These are phyloP conservation scores for Silurus meridionalis DNA, from an alignment of 2,113 vertebrate genomes.

Conservation along the genomic window DNA sequence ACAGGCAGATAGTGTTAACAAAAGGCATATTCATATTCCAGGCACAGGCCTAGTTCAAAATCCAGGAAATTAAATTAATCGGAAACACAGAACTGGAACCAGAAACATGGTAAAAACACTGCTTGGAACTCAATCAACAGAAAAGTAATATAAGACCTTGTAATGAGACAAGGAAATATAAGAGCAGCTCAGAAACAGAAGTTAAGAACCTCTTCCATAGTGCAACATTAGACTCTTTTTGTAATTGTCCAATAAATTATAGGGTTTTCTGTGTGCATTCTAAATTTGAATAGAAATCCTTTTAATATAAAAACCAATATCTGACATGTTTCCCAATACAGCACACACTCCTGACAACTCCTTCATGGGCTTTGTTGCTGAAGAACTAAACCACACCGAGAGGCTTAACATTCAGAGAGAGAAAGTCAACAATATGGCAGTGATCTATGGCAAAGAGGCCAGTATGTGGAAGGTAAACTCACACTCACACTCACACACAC, in stretches of 20 bases:
- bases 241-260: background rate
- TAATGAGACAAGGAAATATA: background rate
- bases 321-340: constrained; percentile 56
- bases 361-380: constrained; percentile 97
- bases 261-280: background rate
- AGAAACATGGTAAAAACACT: background rate
- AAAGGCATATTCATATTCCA: no score
- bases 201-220: background rate
- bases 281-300: background rate
- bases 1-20: no score
- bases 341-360: constrained; percentile 98
- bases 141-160: background rate
- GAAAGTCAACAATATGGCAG: constrained; percentile 92
- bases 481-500: background rate
- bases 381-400: constrained; percentile 90
- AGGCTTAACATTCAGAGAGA: constrained; percentile 77
- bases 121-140: background rate
- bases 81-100: background rate
- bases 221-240: background rate
- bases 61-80: background rate
- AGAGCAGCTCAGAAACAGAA: background rate
- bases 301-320: background rate
- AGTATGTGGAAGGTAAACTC: constrained; percentile 94
- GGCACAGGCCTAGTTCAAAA: background rate
- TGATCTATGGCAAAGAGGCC: constrained; percentile 94